phyloP scores from a whole-genome alignment of 1,140 invertebrate genomes.

The Caenorhabditis tropicalis region DNA sequence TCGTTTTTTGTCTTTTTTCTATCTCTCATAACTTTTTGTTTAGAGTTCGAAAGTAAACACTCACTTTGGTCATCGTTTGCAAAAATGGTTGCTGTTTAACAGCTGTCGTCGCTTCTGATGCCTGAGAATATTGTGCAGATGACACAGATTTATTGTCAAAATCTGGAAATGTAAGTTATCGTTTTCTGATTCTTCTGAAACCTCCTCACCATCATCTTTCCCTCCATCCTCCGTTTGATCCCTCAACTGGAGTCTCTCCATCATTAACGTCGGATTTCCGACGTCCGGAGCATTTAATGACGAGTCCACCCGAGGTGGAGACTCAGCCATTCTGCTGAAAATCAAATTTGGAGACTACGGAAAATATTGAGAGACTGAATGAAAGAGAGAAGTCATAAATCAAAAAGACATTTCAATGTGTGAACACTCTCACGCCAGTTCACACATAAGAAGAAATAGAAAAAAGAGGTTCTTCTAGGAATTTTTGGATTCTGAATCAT shows the following conservation, averaged over 20 bases:
- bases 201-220: background rate
- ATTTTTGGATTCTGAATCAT: no score
- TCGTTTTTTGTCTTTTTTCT: no score
- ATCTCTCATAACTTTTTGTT: no score
- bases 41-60: no score
- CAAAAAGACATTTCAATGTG: background rate
- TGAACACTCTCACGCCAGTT: slow-evolving; percentile 36
- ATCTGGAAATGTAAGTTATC: no score
- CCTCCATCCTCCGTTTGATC: slow-evolving; percentile 1
- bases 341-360: background rate
- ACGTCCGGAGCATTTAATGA: slow-evolving; percentile 6
- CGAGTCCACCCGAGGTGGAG: slow-evolving; percentile 35
- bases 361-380: background rate
- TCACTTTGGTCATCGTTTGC: slow-evolving; percentile 37
- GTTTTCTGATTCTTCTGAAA: no score
- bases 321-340: slow-evolving; percentile 14
- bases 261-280: slow-evolving; percentile 11
- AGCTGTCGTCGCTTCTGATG: slow-evolving; percentile 39
- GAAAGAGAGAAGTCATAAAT: background rate
- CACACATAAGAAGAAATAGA: background rate
- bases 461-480: background rate
- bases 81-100: slow-evolving; percentile 25
- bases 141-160: slow-evolving; percentile 25
- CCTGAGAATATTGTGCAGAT: slow-evolving; percentile 24
- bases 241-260: slow-evolving; percentile 1